Percentiles rank a stretch among this genome's conserved stretches.
Evolutionary conservation across 2,113 vertebrate genomes (phyloP).

Genomic region (Phycodurus eques): DNA sequence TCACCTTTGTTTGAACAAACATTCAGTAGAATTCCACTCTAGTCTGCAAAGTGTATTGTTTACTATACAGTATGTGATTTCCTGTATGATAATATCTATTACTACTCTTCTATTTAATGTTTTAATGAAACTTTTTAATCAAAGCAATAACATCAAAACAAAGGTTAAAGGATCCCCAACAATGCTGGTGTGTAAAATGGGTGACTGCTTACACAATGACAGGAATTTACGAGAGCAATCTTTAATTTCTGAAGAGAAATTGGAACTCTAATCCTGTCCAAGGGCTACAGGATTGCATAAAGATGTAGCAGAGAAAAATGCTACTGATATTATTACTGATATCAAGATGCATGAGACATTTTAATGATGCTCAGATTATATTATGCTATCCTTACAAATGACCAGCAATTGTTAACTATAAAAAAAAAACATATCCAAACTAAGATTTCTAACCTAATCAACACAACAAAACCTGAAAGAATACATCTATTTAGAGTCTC

Average conservation of each 20-base stretch:
- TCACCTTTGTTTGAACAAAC: neutral
- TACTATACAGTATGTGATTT: neutral
- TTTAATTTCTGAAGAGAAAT: neutral
- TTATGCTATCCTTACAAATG: neutral
- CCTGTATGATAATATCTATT: neutral
- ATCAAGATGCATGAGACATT: neutral
- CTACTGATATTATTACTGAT: neutral
- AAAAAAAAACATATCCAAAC: neutral
- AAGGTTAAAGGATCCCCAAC: neutral
- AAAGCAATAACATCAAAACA: neutral
- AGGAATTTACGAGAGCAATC: neutral
- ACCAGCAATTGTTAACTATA: neutral
- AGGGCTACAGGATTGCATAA: neutral
- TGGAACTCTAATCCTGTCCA: neutral
- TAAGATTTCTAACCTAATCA: neutral
- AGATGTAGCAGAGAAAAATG: neutral
- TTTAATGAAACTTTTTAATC: neutral
- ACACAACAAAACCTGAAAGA: neutral
- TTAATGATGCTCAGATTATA: neutral
- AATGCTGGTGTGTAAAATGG: neutral
- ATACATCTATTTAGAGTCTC: neutral
- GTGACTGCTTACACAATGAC: neutral
- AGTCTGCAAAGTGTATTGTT: neutral
- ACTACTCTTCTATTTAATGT: neutral
- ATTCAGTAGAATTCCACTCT: neutral